These are phyloP conservation scores for Zele albiditarsus DNA, from an alignment of 2,888 invertebrate species.

Conservation along the genomic window DNA sequence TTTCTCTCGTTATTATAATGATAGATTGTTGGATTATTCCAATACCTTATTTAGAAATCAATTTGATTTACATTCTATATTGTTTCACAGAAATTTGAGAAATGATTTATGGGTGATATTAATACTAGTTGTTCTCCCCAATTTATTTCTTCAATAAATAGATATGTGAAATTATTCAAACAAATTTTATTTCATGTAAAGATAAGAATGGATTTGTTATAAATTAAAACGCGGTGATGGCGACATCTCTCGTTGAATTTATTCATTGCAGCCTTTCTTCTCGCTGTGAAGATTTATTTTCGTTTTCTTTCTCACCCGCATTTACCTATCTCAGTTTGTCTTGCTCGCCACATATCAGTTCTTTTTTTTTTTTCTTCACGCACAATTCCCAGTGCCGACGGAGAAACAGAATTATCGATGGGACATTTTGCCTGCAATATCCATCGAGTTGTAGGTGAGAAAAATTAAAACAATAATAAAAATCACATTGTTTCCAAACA, in stretches of 20 bases:
- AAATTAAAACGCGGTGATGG: not conserved
- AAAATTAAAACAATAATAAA: not conserved
- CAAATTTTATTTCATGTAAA: too few species aligned
- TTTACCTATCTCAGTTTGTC: too few species aligned
- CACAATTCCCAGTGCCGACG: not conserved
- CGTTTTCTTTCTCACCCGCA: not conserved
- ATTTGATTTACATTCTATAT: too few species aligned
- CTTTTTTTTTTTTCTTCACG: not conserved
- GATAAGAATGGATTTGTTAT: too few species aligned
- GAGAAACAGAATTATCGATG: constrained; percentile 7
- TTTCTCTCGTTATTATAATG: not conserved
- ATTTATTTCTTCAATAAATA: too few species aligned
- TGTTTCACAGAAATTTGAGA: too few species aligned
- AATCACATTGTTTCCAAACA: too few species aligned
- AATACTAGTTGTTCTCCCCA: too few species aligned
- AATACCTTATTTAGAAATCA: too few species aligned
- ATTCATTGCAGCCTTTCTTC: not conserved
- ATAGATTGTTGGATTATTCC: not conserved
- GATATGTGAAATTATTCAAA: too few species aligned
- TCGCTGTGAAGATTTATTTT: not conserved
- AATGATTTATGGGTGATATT: too few species aligned
- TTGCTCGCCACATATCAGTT: too few species aligned
- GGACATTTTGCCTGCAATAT: not conserved
- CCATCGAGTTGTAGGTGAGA: not conserved
- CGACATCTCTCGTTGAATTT: constrained; percentile 12